These are phyloP conservation scores for Arrhamphus sclerolepis DNA, from an alignment of 2,797 vertebrate genomes.

Conservation along the genomic window DNA sequence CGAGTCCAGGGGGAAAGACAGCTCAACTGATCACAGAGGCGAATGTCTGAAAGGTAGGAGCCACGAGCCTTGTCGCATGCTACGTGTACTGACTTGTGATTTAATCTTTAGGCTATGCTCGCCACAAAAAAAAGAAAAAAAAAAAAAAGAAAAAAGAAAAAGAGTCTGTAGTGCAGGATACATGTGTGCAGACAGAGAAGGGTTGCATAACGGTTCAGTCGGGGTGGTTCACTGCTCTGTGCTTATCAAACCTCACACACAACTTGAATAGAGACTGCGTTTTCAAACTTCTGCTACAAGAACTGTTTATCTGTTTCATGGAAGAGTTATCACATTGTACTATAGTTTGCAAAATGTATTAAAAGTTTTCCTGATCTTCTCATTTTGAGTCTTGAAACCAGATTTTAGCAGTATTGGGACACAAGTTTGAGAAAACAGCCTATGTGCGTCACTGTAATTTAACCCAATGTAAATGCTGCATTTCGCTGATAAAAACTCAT, in stretches of 20 bases:
- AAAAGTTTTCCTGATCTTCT: neutral
- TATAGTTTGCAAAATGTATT: too few relatives aligned
- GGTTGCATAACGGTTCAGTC: conserved; percentile 47
- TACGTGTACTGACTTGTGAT: conserved; percentile 8
- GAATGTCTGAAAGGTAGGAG: conserved; percentile 66
- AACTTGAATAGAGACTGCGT: neutral
- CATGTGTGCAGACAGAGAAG: conserved; percentile 24
- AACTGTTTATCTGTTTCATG: neutral
- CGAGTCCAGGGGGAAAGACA: conserved; percentile 23
- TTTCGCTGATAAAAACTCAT: conserved; percentile 7
- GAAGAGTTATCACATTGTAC: too few relatives aligned
- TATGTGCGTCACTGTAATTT: conserved; percentile 14
- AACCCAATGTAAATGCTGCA: conserved; percentile 2
- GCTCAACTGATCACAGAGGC: conserved; percentile 55
- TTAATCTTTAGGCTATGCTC: conserved; percentile 5
- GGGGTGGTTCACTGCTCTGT: conserved; percentile 13
- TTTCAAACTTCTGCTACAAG: conserved; percentile 14
- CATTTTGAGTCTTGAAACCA: neutral
- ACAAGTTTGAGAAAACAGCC: neutral
- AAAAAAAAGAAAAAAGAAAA: neutral
- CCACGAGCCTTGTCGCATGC: neutral
- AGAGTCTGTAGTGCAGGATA: conserved; percentile 1
- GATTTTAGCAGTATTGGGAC: neutral
- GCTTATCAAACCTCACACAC: conserved; percentile 4
- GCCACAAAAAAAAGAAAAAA: neutral